Evolutionary conservation across 1,140 invertebrate genomes (phyloP), one percentile per base, ranked within the genome.

Genomic region (Wasmannia auropunctata): DNA sequence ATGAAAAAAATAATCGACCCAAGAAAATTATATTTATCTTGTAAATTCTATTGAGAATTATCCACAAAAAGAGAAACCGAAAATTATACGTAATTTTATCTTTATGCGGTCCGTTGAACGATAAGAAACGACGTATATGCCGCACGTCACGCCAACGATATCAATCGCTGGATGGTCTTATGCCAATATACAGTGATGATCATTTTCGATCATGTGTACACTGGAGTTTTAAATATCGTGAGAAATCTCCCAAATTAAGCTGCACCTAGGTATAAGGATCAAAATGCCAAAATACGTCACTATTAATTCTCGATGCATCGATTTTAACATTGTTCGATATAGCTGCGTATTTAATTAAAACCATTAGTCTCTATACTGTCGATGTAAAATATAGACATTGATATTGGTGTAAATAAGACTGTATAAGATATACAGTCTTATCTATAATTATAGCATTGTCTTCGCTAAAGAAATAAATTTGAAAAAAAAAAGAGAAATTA

Each of bases 81-180:
- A 80, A 14, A 80, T 80, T 22, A 31, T 16, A 67, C n/a, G 43
- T 65, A 67, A 51, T 79, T 79, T 80, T 69, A 70, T 80, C 77
- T 80, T 69, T 80, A 7, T 40, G 10, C 46, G n/a, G 62, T 51
- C 76, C 43, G 31, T 69, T 80, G 77, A 80, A 80, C 43, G 77
- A 80, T 80, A 80, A 80, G 58, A 63, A 77, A 63, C 28, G 31
- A 69, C 22, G n/a, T 37, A 49, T 3, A 34, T 40, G 6, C 28
- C 31, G 16, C 14, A 40, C 28, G 43, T 79, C 75, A 51, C 40
- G 16, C 8, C 43, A 10, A 7, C 37, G 37, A 54, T 54, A 77
- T 34, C 37, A 62, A 77, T 77, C 40, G 14, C 1, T 37, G 6
- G 25, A 69, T 80, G 3, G 3, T 76, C 54, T 62, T 60, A 28